Evolutionary conservation across 2,888 invertebrate genomes (phyloP), one percentile per base, ranked within the genome.

Genomic region (Melolontha melolontha): DNA sequence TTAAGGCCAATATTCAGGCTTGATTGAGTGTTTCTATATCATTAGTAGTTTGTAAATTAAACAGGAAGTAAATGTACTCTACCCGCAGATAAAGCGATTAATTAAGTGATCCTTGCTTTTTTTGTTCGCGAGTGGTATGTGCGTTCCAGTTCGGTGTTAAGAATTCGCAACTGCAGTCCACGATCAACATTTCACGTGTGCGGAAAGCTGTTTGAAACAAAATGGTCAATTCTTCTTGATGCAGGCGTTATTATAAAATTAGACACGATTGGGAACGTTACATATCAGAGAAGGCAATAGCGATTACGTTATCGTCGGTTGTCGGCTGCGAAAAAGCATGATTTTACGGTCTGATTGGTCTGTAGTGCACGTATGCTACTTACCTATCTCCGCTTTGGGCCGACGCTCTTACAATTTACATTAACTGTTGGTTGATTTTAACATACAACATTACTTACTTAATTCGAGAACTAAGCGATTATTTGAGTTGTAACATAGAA

Each of bases 291-390:
- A 29, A 29, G 34, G 34, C 34, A 34, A 10, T 10, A 6, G 34
- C 34, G 34, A 34, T 34, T 34, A 34, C 6, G 34, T 34, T 34
- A 34, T 12, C 14, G 39, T 10, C 44, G 44, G 44, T 44, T 44
- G 8, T 44, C 11, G 12, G 12, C 14, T 39, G 34, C 34, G 10
- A 34, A 34, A 34, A 34, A 34, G 34, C 34, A 17, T 11, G 39
- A 54, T 8, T 47, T 62, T 62, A 62, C 59, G 59, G 59, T 62
- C 59, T 62, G 34, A 62, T 62, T 47, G 11, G 29, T 62, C 12
- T 5, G 59, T 14, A 47, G 47, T 44, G 34, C 16, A 16, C 47
- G 2, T 16, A 34, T 8, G 14, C 1, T 8, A 47, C 42, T 11
- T 12, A 6, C 11, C 49, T 49, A 49, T 49, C 49, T 22, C 49